Conservation (phyloP, 2,888 invertebrate genomes). For the Coremacera marginata region DNA sequence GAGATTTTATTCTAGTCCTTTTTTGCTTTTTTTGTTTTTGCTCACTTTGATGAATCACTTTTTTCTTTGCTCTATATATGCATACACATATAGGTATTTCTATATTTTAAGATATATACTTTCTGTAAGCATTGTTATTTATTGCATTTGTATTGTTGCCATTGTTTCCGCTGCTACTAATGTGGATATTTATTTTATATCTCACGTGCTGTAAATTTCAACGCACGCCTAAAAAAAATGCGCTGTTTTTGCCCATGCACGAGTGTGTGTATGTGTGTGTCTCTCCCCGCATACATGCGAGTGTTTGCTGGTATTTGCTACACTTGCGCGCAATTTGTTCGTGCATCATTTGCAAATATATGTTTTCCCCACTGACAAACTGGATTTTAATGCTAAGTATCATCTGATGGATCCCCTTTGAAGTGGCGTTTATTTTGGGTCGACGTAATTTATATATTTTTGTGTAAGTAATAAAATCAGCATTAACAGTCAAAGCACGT, state of each 20-base stretch:
- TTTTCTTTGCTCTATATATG: too few relatives aligned
- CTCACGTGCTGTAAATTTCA: slow-evolving; percentile 9
- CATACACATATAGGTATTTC: not conserved
- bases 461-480: not conserved
- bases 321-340: slow-evolving; percentile 8
- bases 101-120: not conserved
- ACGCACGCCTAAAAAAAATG: not conserved
- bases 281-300: not conserved
- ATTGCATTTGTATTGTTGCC: not conserved
- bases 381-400: slow-evolving; percentile 8
- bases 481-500: not conserved
- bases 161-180: not conserved
- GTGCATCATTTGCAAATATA: slow-evolving; percentile 2
- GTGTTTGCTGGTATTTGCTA: too few relatives aligned
- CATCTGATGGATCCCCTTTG: not conserved
- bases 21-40: not conserved
- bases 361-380: not conserved
- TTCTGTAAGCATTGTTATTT: not conserved
- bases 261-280: slow-evolving; percentile 1
- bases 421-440: too few relatives aligned
- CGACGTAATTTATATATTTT: too few relatives aligned
- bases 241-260: not conserved
- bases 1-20: not conserved
- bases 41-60: not conserved
- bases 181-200: not conserved